Evolutionary conservation across 2,888 invertebrate species (phyloP), one percentile per base, ranked within the genome.

Genomic region (Eupithecia inturbata): DNA sequence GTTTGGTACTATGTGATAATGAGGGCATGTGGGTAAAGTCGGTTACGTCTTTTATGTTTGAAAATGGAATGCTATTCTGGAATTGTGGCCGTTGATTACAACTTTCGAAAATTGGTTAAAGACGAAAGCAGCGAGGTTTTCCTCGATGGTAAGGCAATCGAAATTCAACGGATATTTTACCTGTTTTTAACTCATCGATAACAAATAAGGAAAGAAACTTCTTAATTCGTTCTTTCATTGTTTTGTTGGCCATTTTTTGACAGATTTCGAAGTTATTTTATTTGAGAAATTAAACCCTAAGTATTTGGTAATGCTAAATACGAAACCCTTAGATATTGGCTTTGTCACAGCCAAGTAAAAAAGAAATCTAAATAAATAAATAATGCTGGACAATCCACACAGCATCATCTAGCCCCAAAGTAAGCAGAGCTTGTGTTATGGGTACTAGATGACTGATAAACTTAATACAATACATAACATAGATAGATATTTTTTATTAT

Each of bases 1-100:
- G 70, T 70, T 75, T 70, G 41, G 67, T 49, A 41, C 71, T 71
- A 72, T 64, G 70, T 66, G 71, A 69, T 76, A 71, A 73, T 76
- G 70, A 49, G 72, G 66, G 45, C 70, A 62, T 70, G 73, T 74
- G 68, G 71, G 71, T 66, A 64, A 72, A 72, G 67, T 63, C 67
- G 6, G 36, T 66, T 66, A 66, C 26, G 66, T 66, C 66, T 36
- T 66, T 67, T 67, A 16, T 19, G 45, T 67, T 49, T 67, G 28
- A 49, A 67, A 67, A 67, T 49, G 49, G n/a, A 67, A 68, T 57
- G 33, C 5, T 66, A 66, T 66, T 41, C 14, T 66, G 39, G 22
- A 39, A 33, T 36, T 63, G n/a, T 33, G 63, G 36, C 36, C 36
- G 36, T 36, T 36, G 9, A 36, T 36, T 36, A 36, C 28, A 60